Evolutionary conservation across 53 echinoderm and acorn worm genomes (phyloP), one percentile per base, ranked within the genome.

Genomic region (Paracentrotus lividus): DNA sequence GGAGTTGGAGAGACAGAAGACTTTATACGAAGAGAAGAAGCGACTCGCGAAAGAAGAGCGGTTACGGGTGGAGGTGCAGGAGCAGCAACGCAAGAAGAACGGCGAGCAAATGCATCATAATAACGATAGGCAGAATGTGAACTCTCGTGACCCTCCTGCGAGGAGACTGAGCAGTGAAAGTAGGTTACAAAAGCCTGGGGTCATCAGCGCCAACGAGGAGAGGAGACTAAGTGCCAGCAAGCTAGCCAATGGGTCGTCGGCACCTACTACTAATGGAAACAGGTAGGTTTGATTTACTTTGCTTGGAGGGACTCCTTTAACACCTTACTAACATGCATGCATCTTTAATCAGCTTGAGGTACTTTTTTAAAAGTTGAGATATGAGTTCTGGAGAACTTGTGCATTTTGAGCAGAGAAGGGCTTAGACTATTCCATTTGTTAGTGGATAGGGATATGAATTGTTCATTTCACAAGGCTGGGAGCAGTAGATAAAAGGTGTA

Each of bases 21-120:
- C 98, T 2, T 84, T 94, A 42, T 98, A 98, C 54, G 98, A 98
- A 75, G 96, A 98, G 90, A 95, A 98, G 91, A 98, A 98, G 44
- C 85, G 93, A 65, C 77, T 93, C 57, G 98, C 96, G 34, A 90
- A 91, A 77, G 98, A 98, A 72, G 95, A 96, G 51, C 95, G 95
- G 44, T 31, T 96, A 38, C 92, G 98, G 32, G 68, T 92, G 88
- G 90, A 95, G 93, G 52, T 24, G 45, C 96, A 96, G 77, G 96
- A 95, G 76, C 90, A 96, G 76, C 77, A 95, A 53, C 84, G 77
- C 75, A 92, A 86, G 69, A 77, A 88, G 88, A 88, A 88, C 54
- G 93, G 86, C n/a, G 75, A 72, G 34, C 67, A 88, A 49, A 42
- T 64, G 5, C 88, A 59, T 1, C 47, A 21, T n/a, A 43, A 38